phyloP scores from a whole-genome alignment of 2,113 vertebrate genomes.

The Gallinago undulata region DNA sequence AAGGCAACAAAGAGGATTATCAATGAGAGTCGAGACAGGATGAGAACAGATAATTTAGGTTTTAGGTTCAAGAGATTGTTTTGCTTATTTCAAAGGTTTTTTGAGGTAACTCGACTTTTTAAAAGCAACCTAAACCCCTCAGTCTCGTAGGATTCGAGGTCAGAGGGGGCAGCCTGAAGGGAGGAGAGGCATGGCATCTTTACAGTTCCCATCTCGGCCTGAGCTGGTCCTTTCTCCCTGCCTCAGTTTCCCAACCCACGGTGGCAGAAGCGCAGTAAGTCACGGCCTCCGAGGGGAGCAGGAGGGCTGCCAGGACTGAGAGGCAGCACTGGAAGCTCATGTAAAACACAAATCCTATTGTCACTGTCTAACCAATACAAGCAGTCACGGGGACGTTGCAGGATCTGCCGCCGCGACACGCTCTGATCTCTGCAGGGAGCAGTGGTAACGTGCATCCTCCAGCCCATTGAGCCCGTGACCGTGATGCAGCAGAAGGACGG shows the following conservation, averaged over 20 bases:
- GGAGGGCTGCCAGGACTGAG: not conserved
- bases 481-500: not conserved
- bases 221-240: not conserved
- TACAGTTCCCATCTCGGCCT: not conserved
- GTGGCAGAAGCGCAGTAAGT: not conserved
- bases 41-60: not conserved
- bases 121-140: not conserved
- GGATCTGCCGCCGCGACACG: accelerated
- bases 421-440: not conserved
- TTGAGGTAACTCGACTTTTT: not conserved
- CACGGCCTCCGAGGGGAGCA: not conserved
- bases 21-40: not conserved
- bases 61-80: not conserved
- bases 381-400: accelerated
- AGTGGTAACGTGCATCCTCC: not conserved
- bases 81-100: not conserved
- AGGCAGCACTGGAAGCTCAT: not conserved
- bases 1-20: not conserved
- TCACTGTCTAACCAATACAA: not conserved
- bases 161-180: not conserved
- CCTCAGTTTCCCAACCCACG: not conserved
- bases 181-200: not conserved
- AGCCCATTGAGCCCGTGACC: not conserved
- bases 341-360: accelerated
- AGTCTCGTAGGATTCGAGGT: accelerated